Conservation (phyloP, 2,797 vertebrate genomes). For the Sebastes umbrosus region DNA sequence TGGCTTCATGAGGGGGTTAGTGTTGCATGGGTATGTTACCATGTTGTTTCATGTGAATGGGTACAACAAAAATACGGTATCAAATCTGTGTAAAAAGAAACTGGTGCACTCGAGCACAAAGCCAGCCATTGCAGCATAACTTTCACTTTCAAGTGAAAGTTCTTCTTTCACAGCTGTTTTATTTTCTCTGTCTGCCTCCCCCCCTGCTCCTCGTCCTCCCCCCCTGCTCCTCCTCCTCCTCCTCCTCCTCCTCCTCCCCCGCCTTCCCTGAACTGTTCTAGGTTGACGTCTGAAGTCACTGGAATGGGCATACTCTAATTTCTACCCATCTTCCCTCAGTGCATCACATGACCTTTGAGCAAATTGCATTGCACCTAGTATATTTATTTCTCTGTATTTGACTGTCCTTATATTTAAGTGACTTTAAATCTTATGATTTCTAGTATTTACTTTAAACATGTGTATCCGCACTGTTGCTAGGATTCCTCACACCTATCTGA, state of each 20-base stretch:
- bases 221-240: background rate
- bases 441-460: constrained; percentile 63
- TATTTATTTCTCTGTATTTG: constrained; percentile 80
- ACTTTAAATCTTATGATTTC: constrained; percentile 57
- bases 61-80: constrained; percentile 10
- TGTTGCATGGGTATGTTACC: constrained; percentile 22
- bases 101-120: constrained; percentile 23
- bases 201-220: background rate
- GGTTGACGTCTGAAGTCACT: constrained; percentile 99
- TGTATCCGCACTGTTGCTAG: constrained; percentile 52
- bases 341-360: constrained; percentile 87
- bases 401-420: constrained; percentile 79
- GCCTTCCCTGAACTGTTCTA: constrained; percentile 82
- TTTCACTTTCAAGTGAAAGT: constrained; percentile 61
- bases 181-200: constrained; percentile 69
- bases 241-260: constrained; percentile 26
- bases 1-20: constrained; percentile 21
- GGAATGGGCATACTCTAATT: constrained; percentile 96
- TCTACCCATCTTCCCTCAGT: constrained; percentile 83
- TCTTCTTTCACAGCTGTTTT: constrained; percentile 76
- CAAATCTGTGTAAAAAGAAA: constrained; percentile 13
- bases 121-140: constrained; percentile 34
- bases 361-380: constrained; percentile 83
- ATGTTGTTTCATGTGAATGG: constrained; percentile 28
- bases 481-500: constrained; percentile 46